Percentiles rank a stretch among this genome's conserved stretches.
phyloP scores from a whole-genome alignment of 2,113 vertebrate genomes.

The Trachemys scripta region DNA sequence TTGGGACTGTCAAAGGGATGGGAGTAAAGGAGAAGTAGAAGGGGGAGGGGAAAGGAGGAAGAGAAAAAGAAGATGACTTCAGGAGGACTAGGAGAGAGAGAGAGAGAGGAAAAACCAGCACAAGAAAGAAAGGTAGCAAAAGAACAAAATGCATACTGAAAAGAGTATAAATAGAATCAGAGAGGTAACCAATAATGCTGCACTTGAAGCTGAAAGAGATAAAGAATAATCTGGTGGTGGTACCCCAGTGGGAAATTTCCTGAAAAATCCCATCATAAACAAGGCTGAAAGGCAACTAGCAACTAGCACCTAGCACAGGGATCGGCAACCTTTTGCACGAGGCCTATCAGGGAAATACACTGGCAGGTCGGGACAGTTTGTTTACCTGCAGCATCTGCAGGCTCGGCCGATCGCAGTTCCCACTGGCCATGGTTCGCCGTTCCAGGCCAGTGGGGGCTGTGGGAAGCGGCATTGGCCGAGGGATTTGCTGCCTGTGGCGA shows the following conservation, averaged over 20 bases:
- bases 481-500: too few species aligned
- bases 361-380: too few species aligned
- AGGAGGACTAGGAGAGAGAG: neutral
- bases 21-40: neutral
- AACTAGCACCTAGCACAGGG: too few species aligned
- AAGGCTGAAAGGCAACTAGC: too few species aligned
- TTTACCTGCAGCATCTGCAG: too few species aligned
- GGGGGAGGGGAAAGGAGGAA: fast-evolving
- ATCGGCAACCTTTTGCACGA: too few species aligned
- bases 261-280: too few species aligned
- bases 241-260: neutral
- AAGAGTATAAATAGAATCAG: neutral
- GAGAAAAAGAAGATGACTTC: neutral
- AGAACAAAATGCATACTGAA: neutral
- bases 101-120: neutral
- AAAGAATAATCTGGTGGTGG: neutral
- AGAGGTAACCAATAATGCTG: neutral
- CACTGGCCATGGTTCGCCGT: too few species aligned
- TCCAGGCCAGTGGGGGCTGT: too few species aligned
- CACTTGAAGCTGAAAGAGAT: neutral
- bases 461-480: too few species aligned
- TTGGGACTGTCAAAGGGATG: neutral
- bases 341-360: too few species aligned
- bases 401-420: too few species aligned
- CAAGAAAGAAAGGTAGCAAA: neutral